Conservation (phyloP, 2,888 invertebrate genomes). For the Leptopilina syphax region DNA sequence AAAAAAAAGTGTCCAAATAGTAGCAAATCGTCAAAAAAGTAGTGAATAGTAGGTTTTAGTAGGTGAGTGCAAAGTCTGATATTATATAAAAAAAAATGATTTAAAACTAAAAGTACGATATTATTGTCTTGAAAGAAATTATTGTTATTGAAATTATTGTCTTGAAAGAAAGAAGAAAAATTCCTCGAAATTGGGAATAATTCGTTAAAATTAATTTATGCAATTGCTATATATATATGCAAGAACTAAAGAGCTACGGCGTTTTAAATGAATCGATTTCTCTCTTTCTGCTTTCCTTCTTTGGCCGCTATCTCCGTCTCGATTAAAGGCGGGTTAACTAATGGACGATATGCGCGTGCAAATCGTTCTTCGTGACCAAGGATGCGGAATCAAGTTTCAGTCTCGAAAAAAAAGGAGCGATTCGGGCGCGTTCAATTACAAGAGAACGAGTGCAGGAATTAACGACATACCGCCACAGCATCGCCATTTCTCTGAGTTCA, state of each 20-base stretch:
- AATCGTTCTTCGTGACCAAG: conserved; percentile 41
- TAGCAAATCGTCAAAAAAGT: too few species aligned
- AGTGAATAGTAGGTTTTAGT: too few species aligned
- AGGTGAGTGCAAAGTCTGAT: too few species aligned
- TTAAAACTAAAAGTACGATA: too few species aligned
- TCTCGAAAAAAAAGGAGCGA: conserved; percentile 22
- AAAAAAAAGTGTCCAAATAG: too few species aligned
- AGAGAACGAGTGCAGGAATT: conserved; percentile 38
- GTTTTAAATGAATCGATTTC: conserved; percentile 34
- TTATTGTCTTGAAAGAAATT: not conserved
- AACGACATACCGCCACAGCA: conserved; percentile 38
- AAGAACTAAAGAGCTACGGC: not conserved
- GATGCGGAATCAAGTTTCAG: conserved; percentile 39
- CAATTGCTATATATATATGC: not conserved
- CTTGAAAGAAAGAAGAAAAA: not conserved
- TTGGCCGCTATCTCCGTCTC: conserved; percentile 17
- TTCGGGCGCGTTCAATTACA: conserved; percentile 36
- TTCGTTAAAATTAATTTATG: conserved; percentile 36
- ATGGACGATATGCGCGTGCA: conserved; percentile 35
- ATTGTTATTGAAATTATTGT: too few species aligned
- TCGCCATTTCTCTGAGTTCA: conserved; percentile 47
- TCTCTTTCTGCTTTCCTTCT: not conserved
- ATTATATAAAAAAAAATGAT: too few species aligned
- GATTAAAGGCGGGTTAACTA: conserved; percentile 38
- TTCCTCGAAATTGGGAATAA: not conserved